Conservation (phyloP, 2,113 vertebrate genomes). For the Oriolus oriolus region DNA sequence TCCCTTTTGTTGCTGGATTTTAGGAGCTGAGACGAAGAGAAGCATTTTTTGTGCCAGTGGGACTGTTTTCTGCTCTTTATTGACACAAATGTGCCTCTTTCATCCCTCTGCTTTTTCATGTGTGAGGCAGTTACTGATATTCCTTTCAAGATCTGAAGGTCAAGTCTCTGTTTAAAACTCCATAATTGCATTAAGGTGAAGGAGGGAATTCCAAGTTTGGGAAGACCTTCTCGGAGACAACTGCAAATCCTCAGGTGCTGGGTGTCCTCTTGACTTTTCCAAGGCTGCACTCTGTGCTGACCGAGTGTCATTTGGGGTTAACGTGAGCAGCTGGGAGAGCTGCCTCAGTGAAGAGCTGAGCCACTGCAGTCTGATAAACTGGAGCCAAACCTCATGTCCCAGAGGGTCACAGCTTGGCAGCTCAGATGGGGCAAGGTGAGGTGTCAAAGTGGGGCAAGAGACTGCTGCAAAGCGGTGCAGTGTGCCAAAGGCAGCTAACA, state of each 20-base stretch:
- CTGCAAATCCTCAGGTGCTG: not conserved
- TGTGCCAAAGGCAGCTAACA: not conserved
- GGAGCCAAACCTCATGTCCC: not conserved
- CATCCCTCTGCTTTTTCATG: not conserved
- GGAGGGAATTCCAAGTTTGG: not conserved
- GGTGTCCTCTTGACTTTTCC: not conserved
- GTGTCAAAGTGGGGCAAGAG: not conserved
- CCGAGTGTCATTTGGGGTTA: not conserved
- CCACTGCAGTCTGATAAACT: not conserved
- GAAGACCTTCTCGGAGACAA: not conserved
- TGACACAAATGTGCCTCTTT: constrained; percentile 35
- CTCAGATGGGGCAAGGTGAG: not conserved
- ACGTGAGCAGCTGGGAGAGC: not conserved
- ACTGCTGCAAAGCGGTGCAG: not conserved
- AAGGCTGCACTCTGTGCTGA: not conserved
- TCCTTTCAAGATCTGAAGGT: constrained; percentile 46
- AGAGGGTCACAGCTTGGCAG: not conserved
- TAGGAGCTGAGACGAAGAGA: not conserved
- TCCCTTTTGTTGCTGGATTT: constrained; percentile 40
- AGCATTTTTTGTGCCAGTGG: not conserved
- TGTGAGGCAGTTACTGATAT: constrained; percentile 25
- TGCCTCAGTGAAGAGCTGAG: not conserved
- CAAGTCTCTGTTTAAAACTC: constrained; percentile 28
- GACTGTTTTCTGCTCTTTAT: constrained; percentile 18
- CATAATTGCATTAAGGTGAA: constrained; percentile 6